Percentiles rank a stretch among this genome's conserved stretches.
Conservation (phyloP, 2,888 invertebrate genomes). For the Archips crataeganus region DNA sequence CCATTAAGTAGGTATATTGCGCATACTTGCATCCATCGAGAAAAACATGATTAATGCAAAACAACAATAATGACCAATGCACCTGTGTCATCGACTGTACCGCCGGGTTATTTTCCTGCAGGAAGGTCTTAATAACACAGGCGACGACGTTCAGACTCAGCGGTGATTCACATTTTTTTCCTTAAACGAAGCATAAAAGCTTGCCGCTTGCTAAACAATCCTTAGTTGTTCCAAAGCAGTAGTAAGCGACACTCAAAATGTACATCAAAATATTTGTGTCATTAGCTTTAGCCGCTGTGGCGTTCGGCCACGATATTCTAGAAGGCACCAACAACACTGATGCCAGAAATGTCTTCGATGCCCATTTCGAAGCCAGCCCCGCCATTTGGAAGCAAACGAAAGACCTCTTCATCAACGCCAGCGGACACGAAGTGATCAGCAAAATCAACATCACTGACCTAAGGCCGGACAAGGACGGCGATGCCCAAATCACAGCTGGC, state of each 20-base stretch:
- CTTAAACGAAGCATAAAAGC: slow-evolving; percentile 71
- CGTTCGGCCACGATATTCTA: slow-evolving; percentile 60
- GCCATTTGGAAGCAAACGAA: slow-evolving; percentile 68
- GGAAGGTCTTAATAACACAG: slow-evolving; percentile 67
- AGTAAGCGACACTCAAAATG: slow-evolving; percentile 48
- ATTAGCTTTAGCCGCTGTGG: slow-evolving; percentile 56
- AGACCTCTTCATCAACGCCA: slow-evolving; percentile 64
- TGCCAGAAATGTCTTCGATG: slow-evolving; percentile 66
- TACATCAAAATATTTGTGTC: slow-evolving; percentile 51
- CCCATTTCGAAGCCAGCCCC: slow-evolving; percentile 67
- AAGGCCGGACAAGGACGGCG: slow-evolving; percentile 73
- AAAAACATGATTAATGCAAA: slow-evolving; percentile 15
- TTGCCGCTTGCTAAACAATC: slow-evolving; percentile 43
- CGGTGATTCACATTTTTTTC: slow-evolving; percentile 68
- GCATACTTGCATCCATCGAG: not conserved
- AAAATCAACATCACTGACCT: slow-evolving; percentile 65
- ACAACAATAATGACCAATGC: slow-evolving; percentile 14
- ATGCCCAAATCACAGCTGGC: slow-evolving; percentile 68
- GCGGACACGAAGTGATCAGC: slow-evolving; percentile 65
- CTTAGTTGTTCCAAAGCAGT: slow-evolving; percentile 53
- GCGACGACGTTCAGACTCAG: slow-evolving; percentile 53
- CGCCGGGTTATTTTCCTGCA: slow-evolving; percentile 69
- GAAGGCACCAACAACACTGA: slow-evolving; percentile 55
- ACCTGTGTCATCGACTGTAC: slow-evolving; percentile 54
- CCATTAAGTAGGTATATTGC: no score